phyloP scores from a whole-genome alignment of 2,888 invertebrate species.

The Protophormia terraenovae region DNA sequence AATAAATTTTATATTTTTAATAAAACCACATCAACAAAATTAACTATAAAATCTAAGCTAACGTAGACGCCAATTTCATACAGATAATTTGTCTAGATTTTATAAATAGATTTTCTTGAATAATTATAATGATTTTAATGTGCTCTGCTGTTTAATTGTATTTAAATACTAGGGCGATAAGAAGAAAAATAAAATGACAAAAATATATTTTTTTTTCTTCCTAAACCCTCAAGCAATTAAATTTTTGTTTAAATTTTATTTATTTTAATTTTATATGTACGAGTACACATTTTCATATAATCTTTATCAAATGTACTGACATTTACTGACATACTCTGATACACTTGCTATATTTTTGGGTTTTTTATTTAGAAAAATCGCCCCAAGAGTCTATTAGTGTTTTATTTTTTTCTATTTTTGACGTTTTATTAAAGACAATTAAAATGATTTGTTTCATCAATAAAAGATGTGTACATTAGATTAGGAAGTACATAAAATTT shows the following conservation, averaged over 20 bases:
- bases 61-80: neutral
- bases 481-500: neutral
- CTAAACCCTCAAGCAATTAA: neutral
- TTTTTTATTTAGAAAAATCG: neutral
- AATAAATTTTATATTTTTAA: neutral
- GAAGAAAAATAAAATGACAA: slow-evolving; percentile 1
- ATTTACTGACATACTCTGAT: slow-evolving; percentile 43
- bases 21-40: neutral
- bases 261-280: slow-evolving; percentile 25
- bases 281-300: neutral
- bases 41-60: neutral
- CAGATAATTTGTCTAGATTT: neutral
- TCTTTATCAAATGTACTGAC: slow-evolving; percentile 31
- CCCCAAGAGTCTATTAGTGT: neutral
- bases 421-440: neutral
- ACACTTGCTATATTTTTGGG: neutral
- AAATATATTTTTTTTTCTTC: neutral
- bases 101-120: neutral
- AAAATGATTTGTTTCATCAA: slow-evolving; percentile 1
- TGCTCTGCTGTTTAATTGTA: slow-evolving; percentile 25
- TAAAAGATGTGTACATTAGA: neutral
- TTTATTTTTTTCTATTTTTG: neutral
- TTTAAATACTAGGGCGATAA: slow-evolving; percentile 36
- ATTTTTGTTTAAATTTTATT: slow-evolving; percentile 36
- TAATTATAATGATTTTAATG: slow-evolving; percentile 18